Evolutionary conservation across 2,797 vertebrate genomes (phyloP), one percentile per base, ranked within the genome.

Genomic region (Acanthurus leucopareius): DNA sequence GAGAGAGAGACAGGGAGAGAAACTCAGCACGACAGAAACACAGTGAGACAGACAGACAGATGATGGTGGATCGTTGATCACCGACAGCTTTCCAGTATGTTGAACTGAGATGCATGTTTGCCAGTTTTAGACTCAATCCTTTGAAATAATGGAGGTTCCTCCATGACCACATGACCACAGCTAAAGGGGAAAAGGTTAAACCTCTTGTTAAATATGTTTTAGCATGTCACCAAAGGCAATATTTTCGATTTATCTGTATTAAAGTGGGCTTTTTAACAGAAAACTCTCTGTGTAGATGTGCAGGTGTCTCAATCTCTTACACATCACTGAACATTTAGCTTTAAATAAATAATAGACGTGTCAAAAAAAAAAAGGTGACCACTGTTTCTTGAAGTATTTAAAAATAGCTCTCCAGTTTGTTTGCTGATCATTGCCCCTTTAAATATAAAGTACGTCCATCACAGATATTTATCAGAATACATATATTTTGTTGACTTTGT

Each of bases 41-140:
- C 19, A 76, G 63, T 65, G n/a, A 42, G 40, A 42, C 40, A 72
- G 56, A 79, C 28, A n/a, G 57, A 15, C 52, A 59, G 38, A 32
- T 49, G 22, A 42, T 32, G 28, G 9, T 25, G n/a, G 56, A 58
- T 56, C 56, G 70, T 1, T n/a, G 11, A 49, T 69, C 40, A 20
- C 40, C 7, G 10, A 42, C 10, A 42, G 40, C 40, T 42, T 42
- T 52, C 4, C 16, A 47, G 4, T 7, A 52, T 44, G 22, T 10
- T 28, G 4, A 25, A 22, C 19, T 44, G 0, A 51, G 8, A 62
- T 14, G 16, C 35, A 32, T 5, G 19, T 16, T 44, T 32, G 22
- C 0, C 10, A 38, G 51, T 65, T 56, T 45, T 13, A 51, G 1
- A 2, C 7, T 54, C 5, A 69, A 17, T 32, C 40, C 60, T 42